Base-by-base conservation (phyloP, 2,888 invertebrate genomes). In the Anticlea derivata region DNA sequence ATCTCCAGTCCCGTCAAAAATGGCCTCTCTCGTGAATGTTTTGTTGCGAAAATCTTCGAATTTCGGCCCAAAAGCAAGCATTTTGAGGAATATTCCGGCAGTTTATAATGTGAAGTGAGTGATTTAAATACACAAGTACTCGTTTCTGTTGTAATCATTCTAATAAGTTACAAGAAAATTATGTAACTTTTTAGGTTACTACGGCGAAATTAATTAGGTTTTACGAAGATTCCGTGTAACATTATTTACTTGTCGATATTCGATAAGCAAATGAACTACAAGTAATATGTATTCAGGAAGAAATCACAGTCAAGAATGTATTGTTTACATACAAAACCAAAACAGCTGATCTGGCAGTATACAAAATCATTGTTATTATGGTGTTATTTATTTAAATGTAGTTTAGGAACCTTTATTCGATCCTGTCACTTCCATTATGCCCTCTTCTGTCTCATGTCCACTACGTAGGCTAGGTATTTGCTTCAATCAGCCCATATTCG, bases 41-140 rank as follows among this genome's bases (percentile, higher is more conserved):
- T 89, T 93, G 80, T 75, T 93, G 68, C 91, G 91, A 78, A 93
- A 92, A 91, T 85, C 92, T 12, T 60, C 85, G 41, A 86, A 86
- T 76, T 81, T 92, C 55, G 68, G 82, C 38, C 75, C 80, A 67
- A 78, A 78, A 31, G 83, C 81, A 54, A 75, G 76, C 33, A 71
- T 92, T 23, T 66, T 92, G 55, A 88, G 86, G 61, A 89, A 87
- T 79, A 73, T 86, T 61, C 91, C 91, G 38, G 85, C 91, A 11
- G 71, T 90, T 64, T 82, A 87, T 63, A 87, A 87, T 82, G 83
- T 83, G 58, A 92, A 89, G 92, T 93, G 77, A 91, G 91, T 86
- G 63, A 46, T 48, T 10, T 4, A 55, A 47, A 20, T 35, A 44
- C 38, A 35, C 46, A 47, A 61, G 55, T 39, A 46, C 51, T 35